Evolutionary conservation across 2,113 vertebrate species (phyloP).

Genomic region (Nesogale talazaci): DNA sequence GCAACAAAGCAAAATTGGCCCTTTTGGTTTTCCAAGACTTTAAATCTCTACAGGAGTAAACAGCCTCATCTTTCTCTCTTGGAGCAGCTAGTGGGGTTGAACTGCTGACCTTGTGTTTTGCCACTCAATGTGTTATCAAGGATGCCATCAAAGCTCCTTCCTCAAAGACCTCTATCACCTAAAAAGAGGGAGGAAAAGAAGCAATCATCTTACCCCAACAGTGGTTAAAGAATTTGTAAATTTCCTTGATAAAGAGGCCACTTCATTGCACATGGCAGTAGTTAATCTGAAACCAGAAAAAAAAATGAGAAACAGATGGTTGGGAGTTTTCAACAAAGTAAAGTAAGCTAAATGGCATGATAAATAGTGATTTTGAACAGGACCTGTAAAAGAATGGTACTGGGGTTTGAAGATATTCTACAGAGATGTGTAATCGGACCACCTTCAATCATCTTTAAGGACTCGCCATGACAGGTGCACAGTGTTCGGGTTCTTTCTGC

Average conservation of each 20-base stretch:
- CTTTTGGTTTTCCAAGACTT: too few species aligned
- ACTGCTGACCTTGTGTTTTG: not conserved
- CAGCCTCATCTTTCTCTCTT: too few species aligned
- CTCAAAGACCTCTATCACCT: not conserved
- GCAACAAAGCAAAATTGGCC: not conserved
- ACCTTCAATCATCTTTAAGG: not conserved
- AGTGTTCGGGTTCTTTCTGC: not conserved
- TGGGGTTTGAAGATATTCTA: not conserved
- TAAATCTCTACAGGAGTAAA: too few species aligned
- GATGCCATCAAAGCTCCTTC: not conserved
- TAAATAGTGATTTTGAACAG: not conserved
- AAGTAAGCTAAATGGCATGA: not conserved
- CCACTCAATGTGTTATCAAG: too few species aligned
- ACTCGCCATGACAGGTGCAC: not conserved
- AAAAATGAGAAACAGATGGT: constrained; percentile 34
- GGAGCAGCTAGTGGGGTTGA: not conserved
- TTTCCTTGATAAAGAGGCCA: constrained; percentile 91
- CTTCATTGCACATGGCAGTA: constrained; percentile 96
- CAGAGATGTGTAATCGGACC: not conserved
- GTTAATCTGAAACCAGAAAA: constrained; percentile 90
- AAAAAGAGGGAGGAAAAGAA: not conserved
- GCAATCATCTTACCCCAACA: constrained; percentile 90
- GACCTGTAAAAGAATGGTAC: not conserved
- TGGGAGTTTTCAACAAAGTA: constrained; percentile 1
- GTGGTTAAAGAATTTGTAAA: constrained; percentile 91